Percentiles rank a stretch among this genome's conserved stretches.
Evolutionary conservation across 2,797 vertebrate genomes (phyloP).

Genomic region (Acomys russatus): DNA sequence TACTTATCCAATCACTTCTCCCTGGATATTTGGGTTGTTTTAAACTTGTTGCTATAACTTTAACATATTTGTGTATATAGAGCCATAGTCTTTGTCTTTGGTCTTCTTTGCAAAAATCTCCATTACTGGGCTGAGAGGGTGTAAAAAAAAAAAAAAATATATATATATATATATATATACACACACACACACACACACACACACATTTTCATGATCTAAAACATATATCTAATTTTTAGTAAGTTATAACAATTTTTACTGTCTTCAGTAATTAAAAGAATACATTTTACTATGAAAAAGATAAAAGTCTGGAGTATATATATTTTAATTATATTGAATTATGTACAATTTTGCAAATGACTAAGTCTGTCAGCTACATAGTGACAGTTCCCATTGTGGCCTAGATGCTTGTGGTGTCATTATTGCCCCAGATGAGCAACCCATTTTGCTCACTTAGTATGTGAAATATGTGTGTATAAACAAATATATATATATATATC

Average conservation of each 20-base stretch:
- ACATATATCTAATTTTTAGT: background rate
- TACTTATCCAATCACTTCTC: background rate
- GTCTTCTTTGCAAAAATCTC: background rate
- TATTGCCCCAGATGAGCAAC: background rate
- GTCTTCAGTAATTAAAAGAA: background rate
- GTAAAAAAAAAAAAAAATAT: no score
- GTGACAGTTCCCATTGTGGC: background rate
- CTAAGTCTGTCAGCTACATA: background rate
- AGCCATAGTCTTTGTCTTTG: background rate
- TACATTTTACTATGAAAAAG: background rate
- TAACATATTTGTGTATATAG: background rate
- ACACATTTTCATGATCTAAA: background rate
- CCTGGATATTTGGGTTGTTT: background rate
- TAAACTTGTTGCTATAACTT: background rate
- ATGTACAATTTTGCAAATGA: constrained; percentile 18
- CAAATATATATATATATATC: background rate
- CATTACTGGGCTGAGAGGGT: background rate
- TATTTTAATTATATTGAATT: background rate
- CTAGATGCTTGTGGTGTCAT: background rate
- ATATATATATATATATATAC: no score
- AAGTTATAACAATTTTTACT: background rate
- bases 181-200: no score
- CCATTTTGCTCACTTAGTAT: background rate
- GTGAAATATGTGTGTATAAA: background rate
- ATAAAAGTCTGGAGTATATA: background rate